phyloP scores from a whole-genome alignment of 1,140 invertebrate genomes.

The Drosophila funebris region DNA sequence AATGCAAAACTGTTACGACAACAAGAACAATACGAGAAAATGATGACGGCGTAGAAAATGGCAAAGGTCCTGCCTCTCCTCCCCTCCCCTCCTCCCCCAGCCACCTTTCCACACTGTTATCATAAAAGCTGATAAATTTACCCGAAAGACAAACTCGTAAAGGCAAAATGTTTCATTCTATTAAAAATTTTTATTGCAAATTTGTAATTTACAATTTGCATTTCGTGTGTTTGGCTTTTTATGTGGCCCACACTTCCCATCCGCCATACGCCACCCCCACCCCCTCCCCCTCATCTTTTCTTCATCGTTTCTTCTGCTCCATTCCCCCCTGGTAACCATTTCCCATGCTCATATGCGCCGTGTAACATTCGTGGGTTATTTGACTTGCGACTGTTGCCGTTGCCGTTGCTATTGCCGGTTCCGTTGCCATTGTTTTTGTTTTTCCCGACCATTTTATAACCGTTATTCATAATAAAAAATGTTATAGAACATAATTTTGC shows the following conservation, averaged over 20 bases:
- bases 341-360: conserved; percentile 28
- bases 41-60: conserved; percentile 63
- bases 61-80: conserved; percentile 9
- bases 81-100: not conserved
- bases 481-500: conserved; percentile 83
- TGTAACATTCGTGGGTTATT: conserved; percentile 30
- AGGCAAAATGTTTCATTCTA: conserved; percentile 83
- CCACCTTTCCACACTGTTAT: conserved; percentile 53
- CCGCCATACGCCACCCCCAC: no score
- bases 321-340: not conserved
- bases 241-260: conserved; percentile 33
- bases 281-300: not conserved
- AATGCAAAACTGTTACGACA: conserved; percentile 82
- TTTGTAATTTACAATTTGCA: conserved; percentile 84
- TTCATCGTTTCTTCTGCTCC: no score
- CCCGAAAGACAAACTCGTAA: conserved; percentile 79
- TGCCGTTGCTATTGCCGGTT: not conserved
- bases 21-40: conserved; percentile 80
- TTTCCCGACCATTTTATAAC: conserved; percentile 69
- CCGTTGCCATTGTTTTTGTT: conserved; percentile 44
- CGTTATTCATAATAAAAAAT: conserved; percentile 83
- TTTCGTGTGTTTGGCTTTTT: conserved; percentile 78
- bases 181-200: conserved; percentile 84
- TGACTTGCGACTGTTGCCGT: conserved; percentile 69
- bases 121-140: conserved; percentile 83